Evolutionary conservation across 2,113 vertebrate species (phyloP), one percentile per base, ranked within the genome.

Genomic region (Paraplagusia blochii): DNA sequence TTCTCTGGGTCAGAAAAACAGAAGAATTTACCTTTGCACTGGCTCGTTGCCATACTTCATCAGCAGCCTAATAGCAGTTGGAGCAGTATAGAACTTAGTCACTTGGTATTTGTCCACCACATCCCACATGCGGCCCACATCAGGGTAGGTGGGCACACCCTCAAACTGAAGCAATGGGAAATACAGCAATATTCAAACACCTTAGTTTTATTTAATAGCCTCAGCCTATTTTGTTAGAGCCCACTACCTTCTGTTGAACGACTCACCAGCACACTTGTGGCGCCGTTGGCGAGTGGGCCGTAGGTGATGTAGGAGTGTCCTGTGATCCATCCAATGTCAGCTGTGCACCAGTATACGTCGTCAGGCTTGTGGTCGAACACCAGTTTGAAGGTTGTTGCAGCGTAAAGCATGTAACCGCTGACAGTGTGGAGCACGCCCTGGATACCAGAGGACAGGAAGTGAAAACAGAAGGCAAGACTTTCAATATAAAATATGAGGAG

Each of bases 311-410:
- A 99, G 61, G 97, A 98, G 79, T 99, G 97, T 6, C 97, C 97
- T 0, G 97, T 98, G 76, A 98, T 98, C 97, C 97, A 99, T 0
- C 97, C 96, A 2, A 97, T 93, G 84, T 99, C 97, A 0, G 96
- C 97, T 0, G 97, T 99, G 89, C 97, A 99, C 97, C 97, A 99
- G 86, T 95, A 99, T 36, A 99, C 76, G 18, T 99, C 97, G 8
- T 93, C 90, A 0, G 89, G 74, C 29, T 95, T 94, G 83, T 97
- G 86, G 89, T 99, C 96, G 45, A 99, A 99, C 67, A 99, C 97
- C 2, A 95, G 90, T 39, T 97, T 98, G 83, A 97, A 98, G 3
- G 96, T 94, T 69, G 90, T 78, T 44, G 96, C 94, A 0, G 90
- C 90, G 82, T 92, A 99, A 38, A 99, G 88, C 94, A 99, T 94